Evolutionary conservation across 2,113 vertebrate species (phyloP), one percentile per base, ranked within the genome.

Genomic region (Callocephalon fimbriatum): DNA sequence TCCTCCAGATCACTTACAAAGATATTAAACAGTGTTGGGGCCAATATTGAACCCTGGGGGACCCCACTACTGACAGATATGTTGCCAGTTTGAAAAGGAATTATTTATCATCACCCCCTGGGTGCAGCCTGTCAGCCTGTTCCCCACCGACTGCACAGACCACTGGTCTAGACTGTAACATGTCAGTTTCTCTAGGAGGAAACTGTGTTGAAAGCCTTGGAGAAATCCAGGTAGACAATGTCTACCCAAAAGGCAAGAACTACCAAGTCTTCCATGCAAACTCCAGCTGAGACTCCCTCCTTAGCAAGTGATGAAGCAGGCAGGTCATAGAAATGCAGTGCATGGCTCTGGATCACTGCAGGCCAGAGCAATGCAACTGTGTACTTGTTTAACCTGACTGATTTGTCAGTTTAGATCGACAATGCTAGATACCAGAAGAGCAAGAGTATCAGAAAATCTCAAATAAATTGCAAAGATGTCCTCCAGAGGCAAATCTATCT

Each of bases 381-480:
- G 4, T 47, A n/a, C 48, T 96, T 85, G 70, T 95, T 38, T 65
- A 66, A 81, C 61, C 74, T 63, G 91, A 63, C 10, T 84, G 31
- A 91, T 84, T 76, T 92, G 73, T 77, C 94, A 88, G 4, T 90
- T 97, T 90, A 79, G 45, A 90, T 95, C 77, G 94, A 76, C 22
- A 61, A 92, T 70, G 15, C 17, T 45, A 65, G 58, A 85, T 77
- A 86, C 12, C 25, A 90, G 86, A 90, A 96, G 77, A 61, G 83
- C 62, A 89, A 96, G 66, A 32, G 63, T 93, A 91, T 71, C 74
- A 94, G 42, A 84, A 96, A 96, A 97, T 93, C 81, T 76, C 42
- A 38, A 96, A 88, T 78, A 93, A 96, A 97, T 95, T 54, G 65
- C 50, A 90, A 66, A 92, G n/a, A 78, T 87, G 44, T 89, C 74